Base-by-base conservation (phyloP, 2,113 vertebrate species). In the Ardeotis arabs region DNA sequence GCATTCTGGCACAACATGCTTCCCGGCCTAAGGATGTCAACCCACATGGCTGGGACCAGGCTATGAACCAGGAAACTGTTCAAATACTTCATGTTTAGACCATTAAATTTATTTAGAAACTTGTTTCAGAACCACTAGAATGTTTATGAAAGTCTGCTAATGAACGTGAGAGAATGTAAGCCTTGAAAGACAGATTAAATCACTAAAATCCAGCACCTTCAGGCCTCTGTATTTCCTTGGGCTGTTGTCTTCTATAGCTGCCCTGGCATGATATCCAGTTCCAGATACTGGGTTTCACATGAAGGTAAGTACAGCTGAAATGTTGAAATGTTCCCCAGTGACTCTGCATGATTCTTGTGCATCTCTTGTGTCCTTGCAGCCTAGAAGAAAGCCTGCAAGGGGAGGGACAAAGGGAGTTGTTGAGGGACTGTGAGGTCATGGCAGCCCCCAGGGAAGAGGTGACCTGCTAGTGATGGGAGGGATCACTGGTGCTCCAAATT, bases 391-490 rank as follows among this genome's bases (percentile, higher is more conserved):
- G 7, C 5, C n/a, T 68, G 12, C 16, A 73, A 66, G n/a, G 10
- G 49, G 19, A 1, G 4, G 4, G 2, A 5, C 13, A 49, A 67
- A 72, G 7, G 8, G 21, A 72, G 8, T 3, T 70, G 31, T 19
- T 58, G 20, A 58, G 4, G 12, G 7, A 44, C 47, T 31, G 5
- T 0, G 0, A 82, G 31, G 18, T 13, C 22, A 55, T 23, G 16
- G 24, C 28, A 41, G 12, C 6, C 39, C 8, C 59, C 53, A 58
- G 47, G 10, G 1, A 13, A 77, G 35, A 31, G 12, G 19, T 9
- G 16, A 2, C 10, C 23, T 28, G 0, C 0, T 5, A n/a, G 5
- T 50, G 37, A 37, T 1, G 2, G 39, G 25, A 84, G 14, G 5
- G 5, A 27, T 67, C 3, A 9, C 35, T 72, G 25, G 7, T 73